Base-by-base conservation (phyloP, 2,888 invertebrate species). In the Hirtodrosophila duncani region DNA sequence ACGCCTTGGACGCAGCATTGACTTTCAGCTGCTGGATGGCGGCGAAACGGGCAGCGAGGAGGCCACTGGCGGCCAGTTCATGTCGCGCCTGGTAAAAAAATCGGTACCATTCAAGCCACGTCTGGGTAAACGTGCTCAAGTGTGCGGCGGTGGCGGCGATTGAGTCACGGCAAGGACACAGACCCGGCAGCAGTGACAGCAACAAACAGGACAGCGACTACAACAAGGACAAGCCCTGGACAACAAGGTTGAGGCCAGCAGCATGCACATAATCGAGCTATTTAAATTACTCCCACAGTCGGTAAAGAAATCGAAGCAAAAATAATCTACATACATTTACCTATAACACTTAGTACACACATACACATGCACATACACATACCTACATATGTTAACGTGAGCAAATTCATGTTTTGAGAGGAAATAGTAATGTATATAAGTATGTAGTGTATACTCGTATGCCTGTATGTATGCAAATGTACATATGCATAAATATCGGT, bases 1-100 rank as follows among this genome's bases (percentile, higher is more conserved):
- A 53, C 86, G 89, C 63, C 83, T 89, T 51, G 89, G 89, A 30
- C 86, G 89, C 60, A 88, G 88, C 71, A 80, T 84, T 63, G 85
- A 85, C 72, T 82, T 84, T 66, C 83, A 80, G 61, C 56, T 80
- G 45, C 39, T 70, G 31, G 75, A 64, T 34, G 38, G 27, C 10
- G 49, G 45, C 31, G 53, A 27, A 37, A 44, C 26, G 42, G 41
- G 49, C 45, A 43, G 44, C 33, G 60, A 70, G 39, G 67, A 69
- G 59, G 37, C 62, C 57, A 51, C 56, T 46, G 50, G 59, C 42
- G 87, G 88, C 37, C 88, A 88, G 57, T 88, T 88, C 69, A 85
- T 88, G 42, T 87, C 88, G 50, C 84, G 88, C 65, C 67, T 88
- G 62, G 88, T 88, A 34, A 86, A 88, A 78, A 87, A 88, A 67